Base-by-base conservation (phyloP, 35 echinoderm and acorn worm genomes). In the Hemicentrotus pulcherrimus region DNA sequence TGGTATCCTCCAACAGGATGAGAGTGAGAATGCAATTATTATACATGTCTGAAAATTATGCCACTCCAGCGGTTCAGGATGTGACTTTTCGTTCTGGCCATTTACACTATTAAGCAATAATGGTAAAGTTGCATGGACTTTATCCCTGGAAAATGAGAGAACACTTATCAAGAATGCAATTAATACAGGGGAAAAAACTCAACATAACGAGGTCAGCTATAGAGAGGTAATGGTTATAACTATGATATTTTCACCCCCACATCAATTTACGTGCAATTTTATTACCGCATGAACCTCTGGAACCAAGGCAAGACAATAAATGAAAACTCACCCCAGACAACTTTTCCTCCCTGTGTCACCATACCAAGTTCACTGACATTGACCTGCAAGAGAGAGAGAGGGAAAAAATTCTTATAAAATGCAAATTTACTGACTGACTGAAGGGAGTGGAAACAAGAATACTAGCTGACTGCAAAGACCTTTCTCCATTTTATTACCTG, bases 311-410 rank as follows among this genome's bases (percentile, higher is more conserved):
- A 11, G 9, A 88, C 30, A 88, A 88, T 32, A 19, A 32, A 88
- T 88, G 86, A 85, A 88, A 90, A 90, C 98, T 99, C 94, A 97
- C 98, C 98, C 98, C 98, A 99, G 0, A 99, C 95, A 46, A 99
- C 98, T 95, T 99, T 99, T 47, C 98, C 98, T 95, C 97, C 97
- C 61, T 99, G 98, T 86, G 98, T 99, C 19, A 99, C 98, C 47
- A 99, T 91, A 97, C 98, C 98, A 47, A 99, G 89, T 95, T 99
- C 98, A 95, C 98, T 99, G 46, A 99, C 98, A 96, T 99, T 99
- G 9, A 99, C 97, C 98, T 99, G 94, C 31, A 95, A 94, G 16
- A n/a, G n/a, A 91, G 94, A 4, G 91, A 94, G 65, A 28, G 9
- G 35, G 31, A 92, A 78, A 22, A 78, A 59, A 78, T 78, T 3